Percentiles rank a stretch among this genome's conserved stretches.
phyloP scores from a whole-genome alignment of 1,140 invertebrate species.

The Macrostomum lignano region DNA sequence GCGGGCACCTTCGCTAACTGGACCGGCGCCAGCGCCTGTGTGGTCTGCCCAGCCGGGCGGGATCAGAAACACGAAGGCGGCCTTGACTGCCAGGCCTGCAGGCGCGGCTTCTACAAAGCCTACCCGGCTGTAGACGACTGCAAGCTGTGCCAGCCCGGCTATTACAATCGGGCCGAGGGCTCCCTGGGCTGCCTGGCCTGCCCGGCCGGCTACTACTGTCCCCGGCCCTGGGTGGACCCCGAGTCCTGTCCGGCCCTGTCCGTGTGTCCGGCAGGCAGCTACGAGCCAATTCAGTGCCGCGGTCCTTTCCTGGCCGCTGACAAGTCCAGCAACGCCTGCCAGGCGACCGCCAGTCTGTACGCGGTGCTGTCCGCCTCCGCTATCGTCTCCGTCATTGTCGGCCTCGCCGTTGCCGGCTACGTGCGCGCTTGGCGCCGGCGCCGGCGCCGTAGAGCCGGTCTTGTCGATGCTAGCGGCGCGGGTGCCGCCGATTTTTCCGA shows the following conservation, averaged over 20 bases:
- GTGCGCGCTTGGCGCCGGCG: too few relatives aligned
- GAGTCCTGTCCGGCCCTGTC: conserved; percentile 3
- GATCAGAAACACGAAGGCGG: conserved; percentile 5
- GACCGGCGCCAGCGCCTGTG: conserved; percentile 5
- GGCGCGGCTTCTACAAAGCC: conserved; percentile 7
- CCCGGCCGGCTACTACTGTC: conserved; percentile 6
- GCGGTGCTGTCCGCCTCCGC: too few relatives aligned
- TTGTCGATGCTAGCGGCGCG: too few relatives aligned
- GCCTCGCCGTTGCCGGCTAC: too few relatives aligned
- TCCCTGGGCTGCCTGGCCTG: conserved; percentile 5
- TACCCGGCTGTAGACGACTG: not conserved
- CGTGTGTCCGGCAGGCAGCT: conserved; percentile 6
- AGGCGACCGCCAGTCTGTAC: too few relatives aligned
- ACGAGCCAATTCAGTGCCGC: conserved; percentile 5
- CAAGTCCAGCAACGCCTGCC: conserved; percentile 1
- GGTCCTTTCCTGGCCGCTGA: conserved; percentile 5
- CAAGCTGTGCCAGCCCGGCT: conserved; percentile 5
- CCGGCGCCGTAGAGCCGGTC: too few relatives aligned
- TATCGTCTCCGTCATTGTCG: too few relatives aligned
- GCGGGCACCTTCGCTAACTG: conserved; percentile 4
- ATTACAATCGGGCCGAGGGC: conserved; percentile 4
- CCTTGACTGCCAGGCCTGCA: conserved; percentile 1
- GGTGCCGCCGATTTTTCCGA: too few relatives aligned
- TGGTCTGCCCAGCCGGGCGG: not conserved
- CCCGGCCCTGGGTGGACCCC: conserved; percentile 5